These are phyloP conservation scores for Napeogenes sylphis DNA, from an alignment of 2,888 invertebrate species.

Conservation along the genomic window DNA sequence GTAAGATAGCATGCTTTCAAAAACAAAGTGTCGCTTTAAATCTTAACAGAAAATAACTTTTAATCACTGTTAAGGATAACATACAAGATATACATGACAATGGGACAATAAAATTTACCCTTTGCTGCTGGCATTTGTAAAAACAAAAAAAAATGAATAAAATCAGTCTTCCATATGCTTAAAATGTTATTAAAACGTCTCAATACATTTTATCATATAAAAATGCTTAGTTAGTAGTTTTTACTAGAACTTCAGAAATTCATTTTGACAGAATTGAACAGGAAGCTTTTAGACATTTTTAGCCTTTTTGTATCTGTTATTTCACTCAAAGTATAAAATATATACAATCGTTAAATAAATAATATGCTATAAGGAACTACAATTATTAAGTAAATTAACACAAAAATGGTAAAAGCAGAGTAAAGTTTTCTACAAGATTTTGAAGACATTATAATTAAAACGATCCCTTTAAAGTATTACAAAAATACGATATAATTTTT, in stretches of 20 bases:
- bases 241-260: too few species aligned
- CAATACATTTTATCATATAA: too few species aligned
- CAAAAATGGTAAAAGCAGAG: neutral
- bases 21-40: neutral
- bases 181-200: conserved; percentile 7
- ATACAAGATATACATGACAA: neutral
- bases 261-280: too few species aligned
- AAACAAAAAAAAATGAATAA: conserved; percentile 21
- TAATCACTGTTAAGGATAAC: conserved; percentile 9
- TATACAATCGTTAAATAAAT: neutral
- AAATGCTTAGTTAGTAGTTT: too few species aligned
- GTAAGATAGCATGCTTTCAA: conserved; percentile 8
- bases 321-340: too few species aligned
- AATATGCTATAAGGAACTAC: neutral
- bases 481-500: conserved; percentile 3
- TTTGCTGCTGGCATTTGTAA: conserved; percentile 15
- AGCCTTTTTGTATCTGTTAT: too few species aligned
- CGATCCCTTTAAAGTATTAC: neutral
- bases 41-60: neutral
- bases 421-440: neutral
- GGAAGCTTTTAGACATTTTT: too few species aligned
- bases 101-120: conserved; percentile 24
- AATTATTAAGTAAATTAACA: neutral
- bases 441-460: neutral
- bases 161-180: conserved; percentile 30